Evolutionary conservation across 2,797 vertebrate genomes (phyloP).

Genomic region (Tauraco hartlaubi): DNA sequence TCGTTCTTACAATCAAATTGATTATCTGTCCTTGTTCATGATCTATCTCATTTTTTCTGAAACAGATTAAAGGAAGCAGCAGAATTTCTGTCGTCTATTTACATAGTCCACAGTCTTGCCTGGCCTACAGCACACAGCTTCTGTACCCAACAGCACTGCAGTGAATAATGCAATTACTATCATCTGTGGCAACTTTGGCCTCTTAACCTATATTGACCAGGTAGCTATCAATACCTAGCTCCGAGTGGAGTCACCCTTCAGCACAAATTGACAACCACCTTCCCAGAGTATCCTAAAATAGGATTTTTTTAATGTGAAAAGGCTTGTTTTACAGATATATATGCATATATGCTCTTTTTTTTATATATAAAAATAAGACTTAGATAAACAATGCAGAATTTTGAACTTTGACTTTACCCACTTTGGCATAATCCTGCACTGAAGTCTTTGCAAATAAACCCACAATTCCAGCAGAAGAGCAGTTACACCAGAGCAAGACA

Average conservation of each 20-base stretch:
- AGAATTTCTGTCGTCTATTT: background rate
- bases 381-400: background rate
- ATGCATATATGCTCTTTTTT: background rate
- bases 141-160: background rate
- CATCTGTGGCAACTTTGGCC: background rate
- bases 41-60: background rate
- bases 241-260: background rate
- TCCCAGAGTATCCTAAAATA: background rate
- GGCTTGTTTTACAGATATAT: too few relatives aligned
- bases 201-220: background rate
- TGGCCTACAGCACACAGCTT: background rate
- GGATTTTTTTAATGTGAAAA: background rate
- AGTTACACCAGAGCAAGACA: background rate
- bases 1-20: background rate
- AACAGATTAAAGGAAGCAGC: background rate
- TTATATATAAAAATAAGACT: background rate
- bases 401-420: background rate
- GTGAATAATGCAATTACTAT: accelerated
- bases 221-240: background rate
- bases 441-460: background rate
- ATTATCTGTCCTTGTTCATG: background rate
- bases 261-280: background rate
- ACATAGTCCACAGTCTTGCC: background rate
- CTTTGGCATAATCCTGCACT: background rate
- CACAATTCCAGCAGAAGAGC: background rate